These are phyloP conservation scores for Cydia pomonella DNA, from an alignment of 1,140 invertebrate species.

Conservation along the genomic window DNA sequence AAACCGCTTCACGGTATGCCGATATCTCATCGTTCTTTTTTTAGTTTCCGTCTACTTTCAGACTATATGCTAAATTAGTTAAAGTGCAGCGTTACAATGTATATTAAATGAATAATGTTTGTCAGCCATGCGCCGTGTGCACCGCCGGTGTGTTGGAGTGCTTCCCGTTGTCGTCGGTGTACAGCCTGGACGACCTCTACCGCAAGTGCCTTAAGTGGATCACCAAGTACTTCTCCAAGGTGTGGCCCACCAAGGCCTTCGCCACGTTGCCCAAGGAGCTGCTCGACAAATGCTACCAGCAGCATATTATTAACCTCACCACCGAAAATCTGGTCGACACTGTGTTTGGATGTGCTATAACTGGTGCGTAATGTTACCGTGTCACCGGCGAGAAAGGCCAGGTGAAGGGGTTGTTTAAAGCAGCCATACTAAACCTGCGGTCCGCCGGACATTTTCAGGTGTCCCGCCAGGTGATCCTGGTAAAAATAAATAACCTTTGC, in stretches of 20 bases:
- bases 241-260: constrained; percentile 94
- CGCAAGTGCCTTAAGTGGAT: constrained; percentile 92
- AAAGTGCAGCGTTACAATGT: too few relatives aligned
- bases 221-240: constrained; percentile 89
- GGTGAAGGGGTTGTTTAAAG: background rate
- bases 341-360: constrained; percentile 63
- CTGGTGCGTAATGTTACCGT: constrained; percentile 46
- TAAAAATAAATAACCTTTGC: too few relatives aligned
- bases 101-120: constrained; percentile 40
- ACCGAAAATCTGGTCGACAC: constrained; percentile 77
- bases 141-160: constrained; percentile 90
- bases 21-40: too few relatives aligned
- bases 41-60: too few relatives aligned
- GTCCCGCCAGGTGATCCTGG: too few relatives aligned
- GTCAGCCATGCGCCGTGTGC: constrained; percentile 89
- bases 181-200: constrained; percentile 93
- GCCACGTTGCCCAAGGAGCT: constrained; percentile 89
- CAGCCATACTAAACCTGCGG: too few relatives aligned
- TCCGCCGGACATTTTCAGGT: too few relatives aligned
- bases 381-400: background rate
- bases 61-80: too few relatives aligned
- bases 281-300: constrained; percentile 90
- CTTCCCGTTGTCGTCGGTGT: constrained; percentile 89
- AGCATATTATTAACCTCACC: constrained; percentile 87
- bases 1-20: too few relatives aligned